Evolutionary conservation across 2,888 invertebrate genomes (phyloP).

Genomic region (Rotaria sp.): DNA sequence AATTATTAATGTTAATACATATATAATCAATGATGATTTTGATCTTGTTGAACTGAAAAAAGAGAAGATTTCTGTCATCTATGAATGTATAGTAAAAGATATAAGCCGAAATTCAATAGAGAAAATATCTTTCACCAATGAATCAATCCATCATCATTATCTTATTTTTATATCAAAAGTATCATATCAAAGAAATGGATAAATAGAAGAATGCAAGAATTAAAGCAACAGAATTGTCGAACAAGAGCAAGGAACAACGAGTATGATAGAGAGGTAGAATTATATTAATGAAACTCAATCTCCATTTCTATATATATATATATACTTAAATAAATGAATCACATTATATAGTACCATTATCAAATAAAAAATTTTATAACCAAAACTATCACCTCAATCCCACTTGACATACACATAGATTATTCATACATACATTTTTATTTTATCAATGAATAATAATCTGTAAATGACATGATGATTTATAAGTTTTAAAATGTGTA

Average conservation of each 20-base stretch:
- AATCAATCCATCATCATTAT: background rate
- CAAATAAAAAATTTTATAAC: background rate
- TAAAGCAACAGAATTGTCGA: background rate
- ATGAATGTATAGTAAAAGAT: background rate
- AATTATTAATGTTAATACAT: background rate
- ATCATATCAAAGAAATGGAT: background rate
- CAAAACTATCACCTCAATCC: background rate
- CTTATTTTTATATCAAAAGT: background rate
- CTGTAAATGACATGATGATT: background rate
- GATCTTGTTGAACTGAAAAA: background rate
- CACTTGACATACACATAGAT: background rate
- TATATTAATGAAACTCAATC: background rate
- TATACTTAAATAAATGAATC: background rate
- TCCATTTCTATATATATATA: background rate
- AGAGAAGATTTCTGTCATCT: background rate
- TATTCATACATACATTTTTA: background rate
- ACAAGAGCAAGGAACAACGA: background rate
- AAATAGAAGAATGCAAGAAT: background rate
- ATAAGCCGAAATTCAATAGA: background rate
- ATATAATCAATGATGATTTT: background rate
- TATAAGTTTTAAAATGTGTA: background rate
- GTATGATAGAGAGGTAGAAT: background rate
- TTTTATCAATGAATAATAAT: background rate
- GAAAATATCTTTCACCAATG: background rate
- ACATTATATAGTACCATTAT: background rate